phyloP scores from a whole-genome alignment of 2,888 invertebrate species.

The Mimumesa dahlbomi region DNA sequence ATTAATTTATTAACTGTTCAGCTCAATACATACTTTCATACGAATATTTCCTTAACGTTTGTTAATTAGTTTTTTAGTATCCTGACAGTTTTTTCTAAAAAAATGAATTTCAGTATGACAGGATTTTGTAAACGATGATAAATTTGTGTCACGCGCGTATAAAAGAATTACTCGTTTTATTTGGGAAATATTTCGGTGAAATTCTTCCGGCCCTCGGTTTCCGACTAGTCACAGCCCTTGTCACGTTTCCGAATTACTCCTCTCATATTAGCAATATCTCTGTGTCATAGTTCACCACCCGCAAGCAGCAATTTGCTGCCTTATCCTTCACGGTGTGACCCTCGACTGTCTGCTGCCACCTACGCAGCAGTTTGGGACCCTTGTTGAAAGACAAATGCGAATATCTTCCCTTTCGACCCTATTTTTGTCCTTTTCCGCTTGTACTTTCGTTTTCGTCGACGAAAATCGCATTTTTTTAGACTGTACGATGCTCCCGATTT shows the following conservation, averaged over 20 bases:
- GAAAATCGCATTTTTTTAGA: not conserved
- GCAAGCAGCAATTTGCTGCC: slow-evolving; percentile 32
- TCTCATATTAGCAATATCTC: slow-evolving; percentile 3
- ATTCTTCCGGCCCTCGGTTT: not conserved
- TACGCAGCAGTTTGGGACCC: slow-evolving; percentile 9
- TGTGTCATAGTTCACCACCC: slow-evolving; percentile 17
- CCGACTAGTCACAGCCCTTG: not conserved
- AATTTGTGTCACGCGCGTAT: no score
- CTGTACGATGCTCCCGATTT: no score
- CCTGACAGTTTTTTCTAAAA: no score
- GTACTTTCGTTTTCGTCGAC: not conserved
- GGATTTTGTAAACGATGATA: no score
- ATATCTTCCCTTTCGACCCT: not conserved
- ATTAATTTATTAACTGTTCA: no score
- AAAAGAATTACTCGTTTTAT: no score
- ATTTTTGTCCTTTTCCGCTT: not conserved
- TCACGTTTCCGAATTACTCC: not conserved
- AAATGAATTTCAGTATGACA: no score
- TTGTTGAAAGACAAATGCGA: slow-evolving; percentile 18
- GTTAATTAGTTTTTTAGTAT: no score
- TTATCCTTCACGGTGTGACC: slow-evolving; percentile 13
- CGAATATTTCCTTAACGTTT: no score
- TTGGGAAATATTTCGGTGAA: not conserved
- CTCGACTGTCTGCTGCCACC: slow-evolving; percentile 5
- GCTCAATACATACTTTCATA: no score